These are phyloP conservation scores for Alviniconcha marisindica DNA, from an alignment of 1,140 invertebrate genomes.

Conservation along the genomic window DNA sequence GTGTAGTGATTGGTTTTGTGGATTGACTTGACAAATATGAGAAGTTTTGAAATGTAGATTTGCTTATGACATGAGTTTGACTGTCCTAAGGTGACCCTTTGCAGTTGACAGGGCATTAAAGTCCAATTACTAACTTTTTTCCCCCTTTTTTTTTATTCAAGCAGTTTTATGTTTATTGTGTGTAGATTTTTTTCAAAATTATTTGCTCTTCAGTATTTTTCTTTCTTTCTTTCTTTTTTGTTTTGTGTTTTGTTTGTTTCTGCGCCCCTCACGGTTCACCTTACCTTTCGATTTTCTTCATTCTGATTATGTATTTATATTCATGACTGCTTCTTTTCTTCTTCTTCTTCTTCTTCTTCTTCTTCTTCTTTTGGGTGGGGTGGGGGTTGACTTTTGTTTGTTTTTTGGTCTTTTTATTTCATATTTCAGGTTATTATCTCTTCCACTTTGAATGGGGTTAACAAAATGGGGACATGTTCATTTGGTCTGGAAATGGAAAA, in stretches of 20 bases:
- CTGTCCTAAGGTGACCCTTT: too few species aligned
- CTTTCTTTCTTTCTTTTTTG: background rate
- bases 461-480: too few species aligned
- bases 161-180: background rate
- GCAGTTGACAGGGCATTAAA: too few species aligned
- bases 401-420: background rate
- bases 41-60: too few species aligned
- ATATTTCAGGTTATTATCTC: too few species aligned
- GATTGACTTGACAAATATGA: background rate
- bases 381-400: background rate
- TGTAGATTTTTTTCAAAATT: background rate
- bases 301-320: background rate
- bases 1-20: background rate
- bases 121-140: too few species aligned
- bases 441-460: too few species aligned
- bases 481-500: too few species aligned
- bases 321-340: background rate
- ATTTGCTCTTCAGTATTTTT: background rate
- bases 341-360: too few species aligned
- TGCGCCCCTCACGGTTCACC: too few species aligned
- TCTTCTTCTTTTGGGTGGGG: background rate
- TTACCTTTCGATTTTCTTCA: too few species aligned
- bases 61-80: too few species aligned
- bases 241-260: background rate
- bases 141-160: background rate